These are phyloP conservation scores for Sipha maydis DNA, from an alignment of 2,888 invertebrate genomes.

Conservation along the genomic window DNA sequence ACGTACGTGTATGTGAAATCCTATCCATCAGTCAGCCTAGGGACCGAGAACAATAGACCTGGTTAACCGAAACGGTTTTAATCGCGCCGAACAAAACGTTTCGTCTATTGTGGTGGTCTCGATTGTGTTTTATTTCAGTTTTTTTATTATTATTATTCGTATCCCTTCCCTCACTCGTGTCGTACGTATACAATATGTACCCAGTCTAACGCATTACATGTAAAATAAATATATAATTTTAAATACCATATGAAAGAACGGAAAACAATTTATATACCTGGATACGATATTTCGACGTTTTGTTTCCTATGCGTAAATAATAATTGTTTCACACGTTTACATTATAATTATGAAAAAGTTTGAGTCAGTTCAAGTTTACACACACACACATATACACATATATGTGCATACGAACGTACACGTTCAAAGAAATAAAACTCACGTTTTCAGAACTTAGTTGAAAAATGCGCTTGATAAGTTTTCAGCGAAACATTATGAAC, in stretches of 20 bases:
- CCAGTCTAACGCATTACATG: not conserved
- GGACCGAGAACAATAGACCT: constrained; percentile 1
- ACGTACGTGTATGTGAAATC: not conserved
- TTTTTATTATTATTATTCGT: too few relatives aligned
- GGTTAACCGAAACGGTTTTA: constrained; percentile 49
- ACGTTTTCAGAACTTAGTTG: not conserved
- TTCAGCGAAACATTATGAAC: not conserved
- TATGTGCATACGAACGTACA: not conserved
- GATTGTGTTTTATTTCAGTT: not conserved
- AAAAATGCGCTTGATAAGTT: constrained; percentile 2
- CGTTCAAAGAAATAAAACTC: not conserved
- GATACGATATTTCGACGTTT: not conserved
- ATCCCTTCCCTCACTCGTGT: not conserved
- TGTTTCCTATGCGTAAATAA: not conserved
- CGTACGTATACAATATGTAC: not conserved
- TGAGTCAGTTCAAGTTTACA: not conserved
- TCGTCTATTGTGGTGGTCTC: not conserved
- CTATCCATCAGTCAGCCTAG: not conserved
- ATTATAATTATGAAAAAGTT: not conserved
- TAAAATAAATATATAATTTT: not conserved
- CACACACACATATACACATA: too few relatives aligned
- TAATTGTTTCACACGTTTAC: not conserved
- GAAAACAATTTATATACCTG: not conserved
- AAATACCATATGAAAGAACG: not conserved
- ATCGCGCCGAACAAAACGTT: constrained; percentile 28